Evolutionary conservation across 2,888 invertebrate species (phyloP), one percentile per base, ranked within the genome.

Genomic region (Rhamnusium bicolor): DNA sequence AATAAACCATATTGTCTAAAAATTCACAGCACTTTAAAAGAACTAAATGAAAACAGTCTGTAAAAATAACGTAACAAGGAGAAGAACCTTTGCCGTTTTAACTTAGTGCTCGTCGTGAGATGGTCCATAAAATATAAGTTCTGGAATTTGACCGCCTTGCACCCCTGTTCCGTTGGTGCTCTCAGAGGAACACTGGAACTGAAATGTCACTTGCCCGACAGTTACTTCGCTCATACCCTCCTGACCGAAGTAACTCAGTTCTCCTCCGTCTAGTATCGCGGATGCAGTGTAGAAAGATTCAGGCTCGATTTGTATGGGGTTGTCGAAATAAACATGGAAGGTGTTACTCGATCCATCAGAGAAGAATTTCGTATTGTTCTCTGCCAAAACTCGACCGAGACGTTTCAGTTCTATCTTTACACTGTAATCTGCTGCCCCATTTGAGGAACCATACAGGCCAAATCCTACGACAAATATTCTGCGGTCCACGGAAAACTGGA

Each of bases 91-190:
- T 62, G 21, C 2, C 54, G 18, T 29, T 53, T 47, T 19, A 29
- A 19, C 10, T 79, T 81, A 85, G 75, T 85, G 85, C 73, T 87
- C 87, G 18, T 86, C 87, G 71, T 92, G 90, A 46, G 94, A 92
- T 18, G 97, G 96, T 46, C 97, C 97, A 85, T 98, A 98, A 88
- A 98, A 98, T 84, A 98, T 97, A 73, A 98, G 91, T 90, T 98
- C 98, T 2, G 98, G 98, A 85, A 98, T 98, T 89, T 98, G 98
- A 51, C 98, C 98, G 58, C 98, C 98, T 89, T 98, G 98, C 3
- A 98, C 98, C 7, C 98, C 98, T 0, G 98, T 98, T 60, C 98
- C 98, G 84, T 98, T 98, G 69, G 98, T 98, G 89, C 97, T 97
- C 86, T 98, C 98, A 5, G 97, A 96, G 66, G 97, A 98, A 89